These are phyloP conservation scores for Drosophila trapezifrons DNA, from an alignment of 1,140 invertebrate genomes.

Conservation along the genomic window DNA sequence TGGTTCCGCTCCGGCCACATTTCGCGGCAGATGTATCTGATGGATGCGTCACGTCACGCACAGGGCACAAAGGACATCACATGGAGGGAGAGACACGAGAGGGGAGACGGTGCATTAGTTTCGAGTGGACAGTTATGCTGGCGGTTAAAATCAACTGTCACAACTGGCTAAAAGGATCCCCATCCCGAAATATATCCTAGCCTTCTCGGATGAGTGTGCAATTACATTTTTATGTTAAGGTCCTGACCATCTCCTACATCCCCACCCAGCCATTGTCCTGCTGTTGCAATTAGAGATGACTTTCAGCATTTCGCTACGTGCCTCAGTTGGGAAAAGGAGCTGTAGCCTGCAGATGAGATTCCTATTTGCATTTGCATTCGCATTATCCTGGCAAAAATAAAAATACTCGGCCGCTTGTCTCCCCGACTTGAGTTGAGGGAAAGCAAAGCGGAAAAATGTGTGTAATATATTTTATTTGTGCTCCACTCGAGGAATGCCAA, in stretches of 20 bases:
- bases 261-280: not conserved
- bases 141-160: slow-evolving; percentile 23
- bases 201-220: slow-evolving; percentile 9
- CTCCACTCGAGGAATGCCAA: slow-evolving; percentile 16
- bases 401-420: slow-evolving; percentile 1
- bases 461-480: slow-evolving; percentile 37
- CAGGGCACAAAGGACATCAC: slow-evolving; percentile 5
- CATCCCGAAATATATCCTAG: slow-evolving; percentile 1
- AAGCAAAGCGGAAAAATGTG: slow-evolving; percentile 12
- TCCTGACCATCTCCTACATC: not conserved
- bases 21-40: slow-evolving; percentile 89
- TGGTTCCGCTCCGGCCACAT: slow-evolving; percentile 86
- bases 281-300: slow-evolving; percentile 25
- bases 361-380: slow-evolving; percentile 28
- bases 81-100: slow-evolving; percentile 22
- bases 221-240: slow-evolving; percentile 40
- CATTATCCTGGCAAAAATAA: slow-evolving; percentile 20
- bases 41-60: slow-evolving; percentile 26
- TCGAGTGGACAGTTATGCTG: slow-evolving; percentile 7
- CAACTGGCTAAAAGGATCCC: slow-evolving; percentile 18
- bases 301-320: slow-evolving; percentile 6
- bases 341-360: slow-evolving; percentile 17
- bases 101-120: slow-evolving; percentile 54
- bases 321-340: not conserved
- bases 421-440: not conserved